Base-by-base conservation (phyloP, 2,888 invertebrate species). In the Auanema sp. region DNA sequence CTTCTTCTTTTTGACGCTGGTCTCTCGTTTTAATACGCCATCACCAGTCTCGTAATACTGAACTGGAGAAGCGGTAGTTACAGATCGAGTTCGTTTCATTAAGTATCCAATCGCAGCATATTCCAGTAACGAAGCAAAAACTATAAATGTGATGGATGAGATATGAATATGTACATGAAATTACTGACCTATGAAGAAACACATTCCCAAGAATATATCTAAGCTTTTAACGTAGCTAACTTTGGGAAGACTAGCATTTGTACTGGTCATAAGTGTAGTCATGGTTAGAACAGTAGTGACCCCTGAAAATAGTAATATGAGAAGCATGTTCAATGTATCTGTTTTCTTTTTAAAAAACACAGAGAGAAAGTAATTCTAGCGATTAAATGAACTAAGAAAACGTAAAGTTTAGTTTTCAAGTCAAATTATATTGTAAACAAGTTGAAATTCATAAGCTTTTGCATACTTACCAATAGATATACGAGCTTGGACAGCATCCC, bases 221-320 rank as follows among this genome's bases (percentile, higher is more conserved):
- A 85, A 76, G 61, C 79, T 77, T 63, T 85, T 85, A 44, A 85
- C 81, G 67, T 85, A 85, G 57, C 75, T 75, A 14, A 80, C 80
- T 77, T 84, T 84, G 10, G 84, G 84, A 52, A 85, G 69, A 10
- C 80, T 75, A 10, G 84, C 82, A 68, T 85, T 85, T 4, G 85
- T 85, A 53, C 79, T 80, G 2, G 84, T 84, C 77, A 85, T 85
- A 58, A 85, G 71, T 1, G 85, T 85, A 6, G 85, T 85, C 83
- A 85, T 84, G 12, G 85, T 85, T 49, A 85, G 73, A 23, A 85
- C 84, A n/a, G 84, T 84, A 14, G 84, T 85, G 50, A 84, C 84
- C 4, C 84, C 83, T 78, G 61, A 33, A 75, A 50, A 24, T 18
- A 33, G 3, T 3, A 33, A 33, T 5, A 33, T 33, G 33, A 33